Evolutionary conservation across 1,140 invertebrate genomes (phyloP).

Genomic region (Aphis gossypii): DNA sequence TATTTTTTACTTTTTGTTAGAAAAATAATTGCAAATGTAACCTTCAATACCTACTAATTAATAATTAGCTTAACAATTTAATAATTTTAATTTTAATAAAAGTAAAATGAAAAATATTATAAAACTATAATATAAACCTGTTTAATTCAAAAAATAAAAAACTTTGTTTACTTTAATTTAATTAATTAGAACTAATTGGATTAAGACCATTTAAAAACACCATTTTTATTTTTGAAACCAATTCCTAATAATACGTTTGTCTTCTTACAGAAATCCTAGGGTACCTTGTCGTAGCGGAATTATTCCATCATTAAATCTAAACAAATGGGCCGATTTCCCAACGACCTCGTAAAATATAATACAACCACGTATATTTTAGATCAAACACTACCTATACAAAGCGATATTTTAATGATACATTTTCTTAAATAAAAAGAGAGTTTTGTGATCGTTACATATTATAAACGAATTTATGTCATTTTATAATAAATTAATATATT

Average conservation of each 20-base stretch:
- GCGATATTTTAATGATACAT: background rate
- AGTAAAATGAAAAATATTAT: background rate
- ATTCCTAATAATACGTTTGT: conserved; percentile 58
- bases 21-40: background rate
- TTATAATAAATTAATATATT: background rate
- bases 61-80: background rate
- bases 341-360: background rate
- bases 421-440: background rate
- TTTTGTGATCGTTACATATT: background rate
- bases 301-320: conserved; percentile 84
- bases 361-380: background rate
- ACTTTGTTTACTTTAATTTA: background rate
- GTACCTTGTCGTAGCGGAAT: conserved; percentile 87
- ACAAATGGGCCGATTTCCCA: conserved; percentile 80
- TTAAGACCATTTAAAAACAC: background rate
- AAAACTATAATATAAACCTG: background rate
- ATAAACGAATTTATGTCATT: background rate
- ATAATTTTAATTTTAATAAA: background rate
- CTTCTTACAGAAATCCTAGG: conserved; percentile 76
- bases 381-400: background rate
- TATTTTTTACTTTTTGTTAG: background rate
- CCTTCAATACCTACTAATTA: background rate
- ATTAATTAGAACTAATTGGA: background rate
- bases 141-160: background rate
- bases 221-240: background rate